Evolutionary conservation across 2,888 invertebrate species (phyloP), one percentile per base, ranked within the genome.

Genomic region (Acleris literana): DNA sequence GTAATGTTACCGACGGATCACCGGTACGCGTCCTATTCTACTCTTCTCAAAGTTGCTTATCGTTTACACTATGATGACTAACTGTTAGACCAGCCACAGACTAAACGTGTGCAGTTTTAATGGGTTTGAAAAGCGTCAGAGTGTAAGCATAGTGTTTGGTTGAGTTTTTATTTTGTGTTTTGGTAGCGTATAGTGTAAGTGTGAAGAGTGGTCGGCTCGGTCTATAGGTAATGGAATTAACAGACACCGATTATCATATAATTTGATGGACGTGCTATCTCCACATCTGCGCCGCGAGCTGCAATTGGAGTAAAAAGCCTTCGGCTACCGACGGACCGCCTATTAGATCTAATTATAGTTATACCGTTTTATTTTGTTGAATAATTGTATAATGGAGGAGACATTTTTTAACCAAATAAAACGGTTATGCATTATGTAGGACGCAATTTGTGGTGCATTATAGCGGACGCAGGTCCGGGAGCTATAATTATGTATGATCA

Each of bases 291-390:
- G 71, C 62, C 62, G 68, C 63, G 62, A 69, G 69, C 67, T 75
- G 76, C 77, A 77, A 79, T 78, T 80, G 77, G 74, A 79, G 76
- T 75, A 78, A 77, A 69, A 70, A 59, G 78, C 83, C 77, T 64
- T 69, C 55, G 77, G 83, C 79, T 74, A 74, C 74, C 74, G 71
- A 73, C 71, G 72, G 63, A 46, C 66, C 65, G 63, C 64, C 64
- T 78, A 82, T 82, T 83, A 82, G 78, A 76, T 79, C 76, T 84
- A 81, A 84, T 82, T 82, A 83, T 79, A 78, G 77, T 77, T 80
- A 81, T 79, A 77, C 75, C 54, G 56, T 65, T 68, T 68, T 64
- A 63, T 66, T 64, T 65, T 66, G 63, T 53, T 46, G 5, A 60
- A 57, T 66, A 66, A 66, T 66, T 62, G 62, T 48, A 62, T 66